These are phyloP conservation scores for Drosophila mayri DNA, from an alignment of 1,140 invertebrate genomes.

Conservation along the genomic window DNA sequence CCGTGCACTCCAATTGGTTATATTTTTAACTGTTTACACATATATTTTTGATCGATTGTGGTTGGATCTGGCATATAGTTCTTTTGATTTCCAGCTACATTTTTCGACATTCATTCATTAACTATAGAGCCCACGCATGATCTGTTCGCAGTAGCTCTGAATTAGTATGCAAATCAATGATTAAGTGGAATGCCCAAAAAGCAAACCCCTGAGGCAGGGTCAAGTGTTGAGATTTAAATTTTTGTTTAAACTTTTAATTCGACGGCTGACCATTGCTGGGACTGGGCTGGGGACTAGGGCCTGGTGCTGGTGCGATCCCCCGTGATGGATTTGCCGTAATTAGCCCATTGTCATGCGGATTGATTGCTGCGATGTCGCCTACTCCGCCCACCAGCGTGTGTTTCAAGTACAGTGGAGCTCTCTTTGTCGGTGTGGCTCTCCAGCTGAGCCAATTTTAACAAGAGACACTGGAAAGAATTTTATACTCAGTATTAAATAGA, in stretches of 20 bases:
- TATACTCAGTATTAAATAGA: too few relatives aligned
- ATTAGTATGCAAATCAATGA: constrained; percentile 26
- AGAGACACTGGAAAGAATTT: background rate
- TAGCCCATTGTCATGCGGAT: constrained; percentile 47
- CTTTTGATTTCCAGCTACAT: background rate
- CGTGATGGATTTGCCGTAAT: constrained; percentile 45
- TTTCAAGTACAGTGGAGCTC: constrained; percentile 28
- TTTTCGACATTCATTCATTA: constrained; percentile 1
- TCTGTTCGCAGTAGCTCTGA: constrained; percentile 25
- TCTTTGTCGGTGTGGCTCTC: constrained; percentile 1
- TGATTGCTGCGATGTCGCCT: constrained; percentile 34
- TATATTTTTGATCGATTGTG: background rate
- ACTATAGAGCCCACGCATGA: constrained; percentile 4
- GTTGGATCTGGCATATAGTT: background rate
- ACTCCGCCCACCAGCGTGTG: constrained; percentile 30
- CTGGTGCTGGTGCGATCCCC: constrained; percentile 13
- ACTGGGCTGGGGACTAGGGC: background rate
- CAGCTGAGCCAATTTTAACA: constrained; percentile 1
- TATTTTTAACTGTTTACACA: background rate
- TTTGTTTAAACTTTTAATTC: constrained; percentile 18
- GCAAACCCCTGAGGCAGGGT: constrained; percentile 9
- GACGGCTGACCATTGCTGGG: constrained; percentile 3
- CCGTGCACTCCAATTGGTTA: background rate
- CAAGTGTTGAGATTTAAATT: constrained; percentile 34
- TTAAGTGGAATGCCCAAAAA: constrained; percentile 1